These are phyloP conservation scores for Acanthococcus lagerstroemiae DNA, from an alignment of 2,888 invertebrate genomes.

Conservation along the genomic window DNA sequence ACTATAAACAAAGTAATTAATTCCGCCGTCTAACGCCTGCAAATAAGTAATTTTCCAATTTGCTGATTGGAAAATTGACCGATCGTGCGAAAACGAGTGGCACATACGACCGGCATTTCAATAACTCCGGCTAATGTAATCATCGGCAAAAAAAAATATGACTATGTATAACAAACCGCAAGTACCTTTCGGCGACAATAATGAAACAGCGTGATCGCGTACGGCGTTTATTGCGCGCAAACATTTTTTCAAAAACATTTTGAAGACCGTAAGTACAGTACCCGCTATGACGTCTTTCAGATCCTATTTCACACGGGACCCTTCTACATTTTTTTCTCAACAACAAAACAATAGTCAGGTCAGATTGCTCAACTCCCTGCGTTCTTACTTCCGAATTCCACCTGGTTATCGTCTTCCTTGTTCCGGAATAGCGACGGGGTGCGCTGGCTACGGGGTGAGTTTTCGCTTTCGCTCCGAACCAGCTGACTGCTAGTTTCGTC, in stretches of 20 bases:
- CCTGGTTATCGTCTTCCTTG: conserved; percentile 29
- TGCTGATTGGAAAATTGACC: conserved; percentile 24
- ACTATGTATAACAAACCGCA: background rate
- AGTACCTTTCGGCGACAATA: no score
- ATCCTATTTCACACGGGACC: conserved; percentile 27
- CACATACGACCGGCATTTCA: background rate
- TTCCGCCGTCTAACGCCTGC: conserved; percentile 5
- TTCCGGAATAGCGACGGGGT: conserved; percentile 16
- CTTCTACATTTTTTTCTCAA: conserved; percentile 2
- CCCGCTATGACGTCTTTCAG: conserved; percentile 27
- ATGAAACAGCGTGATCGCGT: background rate
- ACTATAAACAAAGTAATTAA: conserved; percentile 25
- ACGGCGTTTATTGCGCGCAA: background rate
- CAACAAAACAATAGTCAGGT: conserved; percentile 18
- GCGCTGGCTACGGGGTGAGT: background rate
- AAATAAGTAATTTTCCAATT: conserved; percentile 24
- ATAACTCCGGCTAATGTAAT: conserved; percentile 7
- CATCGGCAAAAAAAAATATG: background rate
- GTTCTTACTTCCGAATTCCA: conserved; percentile 28
- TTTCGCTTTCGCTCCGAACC: background rate
- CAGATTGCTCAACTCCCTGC: conserved; percentile 29
- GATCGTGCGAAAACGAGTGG: conserved; percentile 24
- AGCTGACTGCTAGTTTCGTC: background rate
- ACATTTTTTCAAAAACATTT: conserved; percentile 3
- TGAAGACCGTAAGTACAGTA: conserved; percentile 21